phyloP scores from a whole-genome alignment of 2,113 vertebrate species.

The Lota lota region DNA sequence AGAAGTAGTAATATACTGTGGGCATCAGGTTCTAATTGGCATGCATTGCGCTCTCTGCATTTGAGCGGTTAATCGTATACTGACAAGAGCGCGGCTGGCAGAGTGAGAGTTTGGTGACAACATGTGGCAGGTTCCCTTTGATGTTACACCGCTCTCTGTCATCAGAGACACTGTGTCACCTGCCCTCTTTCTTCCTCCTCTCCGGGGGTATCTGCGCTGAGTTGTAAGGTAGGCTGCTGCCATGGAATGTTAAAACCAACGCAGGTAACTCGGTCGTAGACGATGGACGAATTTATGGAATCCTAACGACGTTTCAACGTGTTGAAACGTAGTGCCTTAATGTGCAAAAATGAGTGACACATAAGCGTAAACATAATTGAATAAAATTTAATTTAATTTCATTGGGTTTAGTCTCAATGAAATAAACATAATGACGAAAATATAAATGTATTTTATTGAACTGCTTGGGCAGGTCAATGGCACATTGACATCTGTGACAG shows the following conservation, averaged over 20 bases:
- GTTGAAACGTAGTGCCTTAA: too few species aligned
- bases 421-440: too few species aligned
- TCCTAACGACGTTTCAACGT: too few species aligned
- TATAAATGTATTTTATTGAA: background rate
- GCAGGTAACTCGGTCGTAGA: background rate
- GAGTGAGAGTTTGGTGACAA: slow-evolving; percentile 42
- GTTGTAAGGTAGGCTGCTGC: background rate
- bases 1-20: too few species aligned
- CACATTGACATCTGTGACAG: slow-evolving; percentile 24
- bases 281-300: too few species aligned
- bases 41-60: background rate
- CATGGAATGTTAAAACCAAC: background rate
- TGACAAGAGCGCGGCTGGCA: slow-evolving; percentile 26
- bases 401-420: too few species aligned
- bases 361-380: too few species aligned
- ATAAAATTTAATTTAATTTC: too few species aligned
- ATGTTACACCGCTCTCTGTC: slow-evolving; percentile 38
- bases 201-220: background rate
- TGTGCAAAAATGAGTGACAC: too few species aligned
- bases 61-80: slow-evolving; percentile 37
- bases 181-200: background rate
- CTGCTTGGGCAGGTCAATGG: slow-evolving; percentile 16
- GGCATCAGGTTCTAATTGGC: too few species aligned
- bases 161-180: background rate
- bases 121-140: slow-evolving; percentile 43